Evolutionary conservation across 2,888 invertebrate species (phyloP).

Genomic region (Ditula angustiorana): DNA sequence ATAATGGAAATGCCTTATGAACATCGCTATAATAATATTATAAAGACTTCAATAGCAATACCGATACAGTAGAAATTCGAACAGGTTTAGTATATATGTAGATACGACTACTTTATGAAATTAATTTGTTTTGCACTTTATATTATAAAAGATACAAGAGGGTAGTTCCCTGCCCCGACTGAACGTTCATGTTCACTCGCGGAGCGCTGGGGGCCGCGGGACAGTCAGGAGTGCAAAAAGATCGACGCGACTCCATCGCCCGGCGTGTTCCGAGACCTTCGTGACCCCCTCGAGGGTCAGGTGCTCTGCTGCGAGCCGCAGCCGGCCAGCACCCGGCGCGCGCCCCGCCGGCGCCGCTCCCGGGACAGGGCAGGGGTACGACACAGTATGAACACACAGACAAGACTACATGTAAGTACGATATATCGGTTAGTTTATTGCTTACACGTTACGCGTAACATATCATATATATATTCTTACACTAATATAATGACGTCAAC

Average conservation of each 20-base stretch:
- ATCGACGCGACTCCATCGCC: too few species aligned
- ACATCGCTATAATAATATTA: conserved; percentile 29
- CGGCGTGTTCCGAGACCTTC: too few species aligned
- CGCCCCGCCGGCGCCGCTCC: background rate
- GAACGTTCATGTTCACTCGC: background rate
- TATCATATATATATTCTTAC: conserved; percentile 22
- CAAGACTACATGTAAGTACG: conserved; percentile 21
- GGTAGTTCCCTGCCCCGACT: background rate
- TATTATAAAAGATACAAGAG: conserved; percentile 4
- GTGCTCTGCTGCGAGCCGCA: too few species aligned
- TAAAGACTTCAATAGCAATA: conserved; percentile 18
- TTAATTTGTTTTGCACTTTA: conserved; percentile 7
- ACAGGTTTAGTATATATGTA: conserved; percentile 12
- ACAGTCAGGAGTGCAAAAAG: too few species aligned
- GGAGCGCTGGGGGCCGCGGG: too few species aligned
- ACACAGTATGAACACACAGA: conserved; percentile 10
- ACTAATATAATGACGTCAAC: conserved; percentile 46
- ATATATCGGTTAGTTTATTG: conserved; percentile 31
- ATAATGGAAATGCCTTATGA: conserved; percentile 18
- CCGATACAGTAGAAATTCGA: conserved; percentile 31
- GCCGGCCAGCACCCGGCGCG: background rate
- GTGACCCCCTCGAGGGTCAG: too few species aligned
- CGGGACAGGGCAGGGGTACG: background rate
- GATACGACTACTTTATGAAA: conserved; percentile 10
- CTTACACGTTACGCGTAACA: conserved; percentile 26